phyloP scores from a whole-genome alignment of 1,140 invertebrate genomes.

The Drosophila varians region DNA sequence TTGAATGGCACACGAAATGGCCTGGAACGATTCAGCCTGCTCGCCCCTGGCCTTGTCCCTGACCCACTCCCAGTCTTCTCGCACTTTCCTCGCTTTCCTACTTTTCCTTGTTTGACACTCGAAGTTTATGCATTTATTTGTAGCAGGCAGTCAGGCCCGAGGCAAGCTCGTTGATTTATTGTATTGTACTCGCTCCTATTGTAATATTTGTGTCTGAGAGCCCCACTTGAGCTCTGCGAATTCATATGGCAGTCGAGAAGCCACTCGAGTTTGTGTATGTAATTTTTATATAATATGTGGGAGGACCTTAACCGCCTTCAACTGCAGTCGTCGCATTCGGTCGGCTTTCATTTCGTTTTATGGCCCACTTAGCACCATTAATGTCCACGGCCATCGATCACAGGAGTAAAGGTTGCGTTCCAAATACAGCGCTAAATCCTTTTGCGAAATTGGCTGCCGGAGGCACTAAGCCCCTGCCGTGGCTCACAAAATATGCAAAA shows the following conservation, averaged over 20 bases:
- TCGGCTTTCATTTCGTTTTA: slow-evolving; percentile 43
- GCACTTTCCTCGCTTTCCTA: not conserved
- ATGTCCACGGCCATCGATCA: slow-evolving; percentile 45
- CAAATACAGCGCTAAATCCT: not conserved
- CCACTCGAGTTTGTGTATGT: slow-evolving; percentile 59
- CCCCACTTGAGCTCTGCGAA: slow-evolving; percentile 43
- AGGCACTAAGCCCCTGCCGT: not conserved
- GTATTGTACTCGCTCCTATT: slow-evolving; percentile 62
- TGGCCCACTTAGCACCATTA: slow-evolving; percentile 42
- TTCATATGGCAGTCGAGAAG: slow-evolving; percentile 63
- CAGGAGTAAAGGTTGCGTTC: slow-evolving; percentile 10
- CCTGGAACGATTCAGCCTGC: slow-evolving; percentile 52
- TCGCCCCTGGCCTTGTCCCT: slow-evolving; percentile 2
- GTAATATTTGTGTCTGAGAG: slow-evolving; percentile 62
- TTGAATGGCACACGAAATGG: slow-evolving; percentile 64
- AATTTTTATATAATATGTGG: slow-evolving; percentile 56
- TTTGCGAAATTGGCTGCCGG: slow-evolving; percentile 10
- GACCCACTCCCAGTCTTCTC: not conserved
- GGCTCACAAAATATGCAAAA: slow-evolving; percentile 64
- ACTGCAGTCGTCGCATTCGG: slow-evolving; percentile 15
- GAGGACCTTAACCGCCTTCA: slow-evolving; percentile 13
- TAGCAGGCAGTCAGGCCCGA: slow-evolving; percentile 40
- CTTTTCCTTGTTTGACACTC: slow-evolving; percentile 49
- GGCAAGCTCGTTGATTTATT: slow-evolving; percentile 63
- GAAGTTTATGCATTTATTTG: slow-evolving; percentile 79